Evolutionary conservation across 2,113 vertebrate species (phyloP).

Genomic region (Halichoerus grypus): DNA sequence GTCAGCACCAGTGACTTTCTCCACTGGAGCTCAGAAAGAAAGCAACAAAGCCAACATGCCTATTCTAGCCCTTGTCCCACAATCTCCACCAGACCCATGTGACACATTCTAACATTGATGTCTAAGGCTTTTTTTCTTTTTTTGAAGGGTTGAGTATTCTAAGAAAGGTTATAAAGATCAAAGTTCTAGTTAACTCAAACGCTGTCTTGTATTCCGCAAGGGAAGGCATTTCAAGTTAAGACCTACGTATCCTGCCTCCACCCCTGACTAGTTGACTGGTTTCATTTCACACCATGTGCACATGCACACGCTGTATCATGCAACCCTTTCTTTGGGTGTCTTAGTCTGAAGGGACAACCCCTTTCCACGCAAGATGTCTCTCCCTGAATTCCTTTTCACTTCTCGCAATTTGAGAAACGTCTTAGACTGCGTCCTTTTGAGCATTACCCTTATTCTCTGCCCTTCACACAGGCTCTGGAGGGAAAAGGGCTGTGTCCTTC

Average conservation of each 20-base stretch:
- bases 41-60: neutral
- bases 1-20: neutral
- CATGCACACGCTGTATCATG: no score
- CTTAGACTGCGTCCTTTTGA: neutral
- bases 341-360: neutral
- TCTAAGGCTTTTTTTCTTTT: neutral
- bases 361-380: neutral
- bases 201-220: neutral
- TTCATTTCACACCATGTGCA: rapidly evolving
- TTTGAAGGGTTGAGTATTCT: neutral
- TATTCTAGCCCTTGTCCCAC: neutral
- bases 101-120: neutral
- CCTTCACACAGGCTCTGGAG: neutral
- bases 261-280: neutral
- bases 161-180: neutral
- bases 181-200: neutral
- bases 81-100: neutral
- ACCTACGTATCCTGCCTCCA: neutral
- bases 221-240: neutral
- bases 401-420: neutral
- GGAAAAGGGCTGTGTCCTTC: neutral
- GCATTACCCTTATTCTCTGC: neutral
- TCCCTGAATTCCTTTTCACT: neutral
- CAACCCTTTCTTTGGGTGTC: neutral
- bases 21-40: neutral